Percentiles rank a stretch among this genome's conserved stretches.
These are phyloP conservation scores for Stenchaetothrips biformis DNA, from an alignment of 2,888 invertebrate genomes.

Conservation along the genomic window DNA sequence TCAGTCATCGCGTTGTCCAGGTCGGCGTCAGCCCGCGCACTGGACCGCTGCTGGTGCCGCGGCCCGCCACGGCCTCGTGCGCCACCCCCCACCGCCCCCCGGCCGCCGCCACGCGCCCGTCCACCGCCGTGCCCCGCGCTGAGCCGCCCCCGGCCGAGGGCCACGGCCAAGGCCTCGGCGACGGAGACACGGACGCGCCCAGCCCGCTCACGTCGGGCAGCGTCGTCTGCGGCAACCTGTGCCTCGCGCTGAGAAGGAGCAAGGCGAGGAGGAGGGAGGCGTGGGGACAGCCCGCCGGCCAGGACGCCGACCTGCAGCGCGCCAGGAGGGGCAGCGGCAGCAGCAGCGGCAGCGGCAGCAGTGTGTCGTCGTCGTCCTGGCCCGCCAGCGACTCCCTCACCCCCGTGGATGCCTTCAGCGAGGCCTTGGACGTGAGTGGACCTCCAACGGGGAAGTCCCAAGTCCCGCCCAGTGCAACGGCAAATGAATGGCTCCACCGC, in stretches of 20 bases:
- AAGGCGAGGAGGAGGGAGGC: neutral
- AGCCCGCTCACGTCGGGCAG: constrained; percentile 3
- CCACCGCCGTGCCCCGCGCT: neutral
- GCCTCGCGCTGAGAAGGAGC: neutral
- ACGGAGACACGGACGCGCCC: neutral
- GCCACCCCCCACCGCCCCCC: neutral
- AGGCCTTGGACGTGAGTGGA: no score
- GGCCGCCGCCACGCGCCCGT: neutral
- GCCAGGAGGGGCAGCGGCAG: neutral
- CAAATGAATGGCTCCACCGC: no score
- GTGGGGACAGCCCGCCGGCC: neutral
- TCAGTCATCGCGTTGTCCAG: no score
- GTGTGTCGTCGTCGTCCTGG: neutral
- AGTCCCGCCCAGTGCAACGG: no score
- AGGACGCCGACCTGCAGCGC: neutral
- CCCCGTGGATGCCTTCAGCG: neutral
- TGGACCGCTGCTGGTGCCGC: neutral
- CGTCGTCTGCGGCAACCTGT: constrained; percentile 11
- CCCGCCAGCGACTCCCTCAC: neutral
- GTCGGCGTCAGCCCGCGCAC: neutral
- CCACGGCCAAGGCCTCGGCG: no score
- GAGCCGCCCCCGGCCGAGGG: neutral
- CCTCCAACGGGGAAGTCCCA: neutral
- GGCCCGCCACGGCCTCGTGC: constrained; percentile 7
- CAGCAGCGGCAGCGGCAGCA: neutral